These are phyloP conservation scores for Channa striata DNA, from an alignment of 2,797 vertebrate genomes.

Conservation along the genomic window DNA sequence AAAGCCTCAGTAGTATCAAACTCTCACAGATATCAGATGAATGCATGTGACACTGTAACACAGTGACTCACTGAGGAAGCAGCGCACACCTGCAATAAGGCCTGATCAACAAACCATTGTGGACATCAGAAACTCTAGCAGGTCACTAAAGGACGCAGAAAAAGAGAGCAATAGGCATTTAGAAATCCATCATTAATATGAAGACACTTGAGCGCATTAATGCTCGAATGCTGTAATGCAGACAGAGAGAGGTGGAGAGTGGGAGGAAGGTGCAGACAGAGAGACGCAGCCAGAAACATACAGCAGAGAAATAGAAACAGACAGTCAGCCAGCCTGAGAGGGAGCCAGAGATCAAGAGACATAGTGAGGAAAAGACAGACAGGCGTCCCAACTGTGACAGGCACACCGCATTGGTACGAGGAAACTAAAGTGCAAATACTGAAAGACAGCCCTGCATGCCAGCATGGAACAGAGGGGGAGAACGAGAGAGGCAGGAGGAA, in stretches of 20 bases:
- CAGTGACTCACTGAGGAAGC: slow-evolving; percentile 49
- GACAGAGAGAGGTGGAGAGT: slow-evolving; percentile 47
- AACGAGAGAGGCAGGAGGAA: slow-evolving; percentile 24
- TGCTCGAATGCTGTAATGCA: slow-evolving; percentile 34
- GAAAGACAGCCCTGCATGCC: slow-evolving; percentile 49
- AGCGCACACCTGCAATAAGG: slow-evolving; percentile 23
- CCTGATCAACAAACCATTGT: slow-evolving; percentile 24
- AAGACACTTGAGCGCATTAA: slow-evolving; percentile 23
- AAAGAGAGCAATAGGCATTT: background rate
- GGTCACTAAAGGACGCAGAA: slow-evolving; percentile 1
- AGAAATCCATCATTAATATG: slow-evolving; percentile 15
- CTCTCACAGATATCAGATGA: slow-evolving; percentile 74
- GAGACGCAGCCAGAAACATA: slow-evolving; percentile 33
- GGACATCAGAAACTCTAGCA: background rate
- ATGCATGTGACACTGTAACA: slow-evolving; percentile 39
- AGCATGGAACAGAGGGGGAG: slow-evolving; percentile 32
- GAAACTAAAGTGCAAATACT: slow-evolving; percentile 59
- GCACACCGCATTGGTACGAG: slow-evolving; percentile 32
- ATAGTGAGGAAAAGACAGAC: slow-evolving; percentile 57
- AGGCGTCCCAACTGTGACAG: slow-evolving; percentile 57
- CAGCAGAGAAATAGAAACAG: slow-evolving; percentile 54
- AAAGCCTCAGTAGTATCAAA: slow-evolving; percentile 50
- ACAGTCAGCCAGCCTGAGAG: slow-evolving; percentile 44
- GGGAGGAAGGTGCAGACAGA: slow-evolving; percentile 50
- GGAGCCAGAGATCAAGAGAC: slow-evolving; percentile 51